Base-by-base conservation (phyloP, 2,113 vertebrate species). In the Piaya cayana region DNA sequence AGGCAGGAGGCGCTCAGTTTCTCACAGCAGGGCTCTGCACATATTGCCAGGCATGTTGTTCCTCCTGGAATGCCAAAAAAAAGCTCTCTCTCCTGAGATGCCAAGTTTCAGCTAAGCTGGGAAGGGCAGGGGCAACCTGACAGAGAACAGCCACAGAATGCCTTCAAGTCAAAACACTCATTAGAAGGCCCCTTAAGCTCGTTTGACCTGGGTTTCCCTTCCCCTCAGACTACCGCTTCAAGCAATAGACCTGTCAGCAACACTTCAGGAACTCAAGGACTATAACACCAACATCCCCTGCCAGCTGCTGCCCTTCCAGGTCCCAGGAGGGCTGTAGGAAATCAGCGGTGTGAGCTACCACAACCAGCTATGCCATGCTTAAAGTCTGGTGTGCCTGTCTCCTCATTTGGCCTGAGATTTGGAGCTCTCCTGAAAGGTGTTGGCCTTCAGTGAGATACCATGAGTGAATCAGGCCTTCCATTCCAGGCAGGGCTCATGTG, bases 51-150 rank as follows among this genome's bases (percentile, higher is more conserved):
- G 62, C 11, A 3, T 43, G 62, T n/a, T 78, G 39, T 4, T 93
- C 63, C 76, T 91, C 79, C 79, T 83, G 52, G 63, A 53, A 95
- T 93, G 86, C 64, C 71, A 87, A 90, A 82, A 64, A 60, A n/a
- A 45, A 47, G 50, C 17, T 30, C 53, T 59, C 55, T 52, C 21
- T 88, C 67, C 50, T 19, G 70, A 74, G 81, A 78, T 80, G 84
- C 85, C 88, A 92, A 92, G 59, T 53, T 58, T 77, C 68, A 70
- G 76, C 60, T 74, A 90, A 78, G 60, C 62, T 75, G 76, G 37
- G 75, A 95, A 90, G 69, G 88, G 72, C 76, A 96, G 72, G 39
- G 53, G 36, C 72, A 83, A 59, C 47, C 65, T 59, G 37, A 64
- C 15, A 89, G 37, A 47, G 25, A 89, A 89, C 19, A 55, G 71